phyloP scores from a whole-genome alignment of 2,888 invertebrate genomes.

The Hypselothyrea guttata region DNA sequence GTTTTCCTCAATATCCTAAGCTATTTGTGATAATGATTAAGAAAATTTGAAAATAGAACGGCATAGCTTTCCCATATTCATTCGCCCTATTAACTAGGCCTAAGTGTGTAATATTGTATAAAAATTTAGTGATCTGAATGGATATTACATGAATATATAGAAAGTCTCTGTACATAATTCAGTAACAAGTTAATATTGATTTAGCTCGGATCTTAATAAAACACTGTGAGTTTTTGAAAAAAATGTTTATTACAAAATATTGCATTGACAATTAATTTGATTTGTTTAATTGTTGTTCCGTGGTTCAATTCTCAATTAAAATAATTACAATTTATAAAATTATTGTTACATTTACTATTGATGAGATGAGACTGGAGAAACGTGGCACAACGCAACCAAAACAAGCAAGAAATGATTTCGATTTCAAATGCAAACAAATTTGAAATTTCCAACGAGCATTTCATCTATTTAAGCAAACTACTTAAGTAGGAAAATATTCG shows the following conservation, averaged over 20 bases:
- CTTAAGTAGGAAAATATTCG: conserved; percentile 65
- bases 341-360: conserved; percentile 52
- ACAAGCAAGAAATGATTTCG: not conserved
- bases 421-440: conserved; percentile 14
- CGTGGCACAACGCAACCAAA: conserved; percentile 32
- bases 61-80: too few species aligned
- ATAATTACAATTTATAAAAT: conserved; percentile 48
- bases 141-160: too few species aligned
- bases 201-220: too few species aligned
- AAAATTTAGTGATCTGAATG: too few species aligned
- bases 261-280: conserved; percentile 68
- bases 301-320: conserved; percentile 49
- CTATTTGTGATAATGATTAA: too few species aligned
- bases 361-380: conserved; percentile 43
- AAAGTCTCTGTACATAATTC: too few species aligned
- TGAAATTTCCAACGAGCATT: conserved; percentile 45
- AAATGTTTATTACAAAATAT: conserved; percentile 73
- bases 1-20: too few species aligned
- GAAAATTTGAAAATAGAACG: too few species aligned
- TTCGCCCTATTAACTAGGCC: too few species aligned
- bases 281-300: conserved; percentile 55
- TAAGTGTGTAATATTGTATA: too few species aligned
- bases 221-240: conserved; percentile 36
- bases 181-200: too few species aligned
- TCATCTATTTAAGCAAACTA: conserved; percentile 53